Percentiles rank a stretch among this genome's conserved stretches.
Evolutionary conservation across 1,140 invertebrate species (phyloP).

Genomic region (Drosophila nikananu): DNA sequence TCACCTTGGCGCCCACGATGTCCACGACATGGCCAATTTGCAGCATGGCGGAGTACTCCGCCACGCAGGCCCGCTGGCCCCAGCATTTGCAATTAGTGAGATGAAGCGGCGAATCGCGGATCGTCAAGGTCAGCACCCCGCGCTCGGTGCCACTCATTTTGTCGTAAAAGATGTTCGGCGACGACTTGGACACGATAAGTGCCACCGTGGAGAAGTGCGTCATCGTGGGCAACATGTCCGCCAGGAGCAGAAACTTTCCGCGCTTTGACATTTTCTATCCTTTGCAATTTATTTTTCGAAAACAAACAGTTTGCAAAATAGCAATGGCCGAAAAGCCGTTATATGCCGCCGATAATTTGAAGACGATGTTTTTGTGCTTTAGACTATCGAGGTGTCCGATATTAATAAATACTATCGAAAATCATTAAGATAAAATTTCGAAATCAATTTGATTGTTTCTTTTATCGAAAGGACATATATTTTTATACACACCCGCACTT

Average conservation of each 20-base stretch:
- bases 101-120: conserved; percentile 63
- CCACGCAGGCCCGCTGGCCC: conserved; percentile 60
- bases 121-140: conserved; percentile 71
- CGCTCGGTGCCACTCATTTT: conserved; percentile 56
- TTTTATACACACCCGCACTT: too few species aligned
- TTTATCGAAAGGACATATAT: neutral
- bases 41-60: conserved; percentile 56
- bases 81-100: conserved; percentile 79
- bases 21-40: conserved; percentile 73
- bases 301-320: neutral
- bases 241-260: conserved; percentile 17
- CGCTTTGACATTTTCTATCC: conserved; percentile 15
- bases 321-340: conserved; percentile 23
- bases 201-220: conserved; percentile 53
- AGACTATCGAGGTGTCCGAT: neutral
- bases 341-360: conserved; percentile 16
- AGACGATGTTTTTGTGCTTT: neutral
- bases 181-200: conserved; percentile 68
- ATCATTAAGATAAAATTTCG: too few species aligned
- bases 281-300: neutral
- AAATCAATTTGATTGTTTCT: neutral
- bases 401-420: neutral
- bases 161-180: conserved; percentile 60
- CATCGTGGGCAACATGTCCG: conserved; percentile 58
- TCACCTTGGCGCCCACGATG: conserved; percentile 53